Base-by-base conservation (phyloP, 2,888 invertebrate species). In the Ischnura elegans region DNA sequence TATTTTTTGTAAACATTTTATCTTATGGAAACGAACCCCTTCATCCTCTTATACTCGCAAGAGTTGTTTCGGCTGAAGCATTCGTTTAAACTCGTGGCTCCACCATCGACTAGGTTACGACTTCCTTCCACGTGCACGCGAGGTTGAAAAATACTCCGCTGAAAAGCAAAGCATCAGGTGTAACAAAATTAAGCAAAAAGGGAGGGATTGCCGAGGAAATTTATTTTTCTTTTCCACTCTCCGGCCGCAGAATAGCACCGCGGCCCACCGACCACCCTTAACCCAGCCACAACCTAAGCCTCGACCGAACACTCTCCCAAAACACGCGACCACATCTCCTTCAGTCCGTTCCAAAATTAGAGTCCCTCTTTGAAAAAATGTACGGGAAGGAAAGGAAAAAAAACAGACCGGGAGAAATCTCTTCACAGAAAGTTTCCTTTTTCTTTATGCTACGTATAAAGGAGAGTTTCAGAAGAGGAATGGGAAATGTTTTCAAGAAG, bases 331-430 rank as follows among this genome's bases (percentile, higher is more conserved):
- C 29, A 25, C 76, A 76, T 25, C 76, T n/a, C 76, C 76, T 36
- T 76, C 76, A 76, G 36, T 76, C 29, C 76, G 36, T 13, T 76
- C 76, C 76, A 76, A 76, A 76, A 36, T 76, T 36, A 76, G 76
- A 21, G 16, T 76, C 76, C 76, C 36, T 5, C 76, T 76, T 76
- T 76, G 76, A 76, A 76, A 76, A 76, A 76, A 76, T n/a, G 36
- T 13, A 76, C 21, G 76, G 36, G n/a, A 6, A 36, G 8, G 76
- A 76, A 36, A 76, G 29, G 36, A 76, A 29, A 76, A 36, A 36
- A 36, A 76, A 76, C 8, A n/a, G n/a, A n/a, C n/a, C n/a, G n/a
- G n/a, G n/a, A 29, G 76, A 36, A 10, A 36, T 51, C 51, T 51
- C 51, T n/a, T 51, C 51, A 51, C 61, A 4, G 61, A n/a, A 61